Conservation (phyloP, 2,797 vertebrate genomes). For the Tragopan temminckii region DNA sequence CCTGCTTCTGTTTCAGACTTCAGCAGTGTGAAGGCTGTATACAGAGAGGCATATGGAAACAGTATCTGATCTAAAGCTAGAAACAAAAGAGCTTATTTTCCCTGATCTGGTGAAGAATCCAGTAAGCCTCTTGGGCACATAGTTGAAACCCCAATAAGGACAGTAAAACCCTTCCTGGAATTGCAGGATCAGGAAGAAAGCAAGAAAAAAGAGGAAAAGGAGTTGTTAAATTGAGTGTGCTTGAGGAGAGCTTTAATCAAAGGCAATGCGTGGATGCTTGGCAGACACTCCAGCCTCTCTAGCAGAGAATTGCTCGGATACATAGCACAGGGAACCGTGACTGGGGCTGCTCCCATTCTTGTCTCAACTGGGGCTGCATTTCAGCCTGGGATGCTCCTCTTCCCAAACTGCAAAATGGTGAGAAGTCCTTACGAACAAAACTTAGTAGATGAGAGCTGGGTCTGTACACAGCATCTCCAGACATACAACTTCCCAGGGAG, state of each 20-base stretch:
- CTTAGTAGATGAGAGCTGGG: neutral
- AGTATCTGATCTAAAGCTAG: slow-evolving; percentile 21
- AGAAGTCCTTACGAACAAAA: neutral
- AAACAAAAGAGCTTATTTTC: slow-evolving; percentile 59
- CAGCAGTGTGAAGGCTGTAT: neutral
- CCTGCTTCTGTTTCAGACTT: slow-evolving; percentile 5
- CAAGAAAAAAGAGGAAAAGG: neutral
- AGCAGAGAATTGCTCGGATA: neutral
- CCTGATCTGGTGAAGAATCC: slow-evolving; percentile 45
- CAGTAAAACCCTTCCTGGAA: slow-evolving; percentile 36
- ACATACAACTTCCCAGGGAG: neutral
- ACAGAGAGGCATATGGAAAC: neutral
- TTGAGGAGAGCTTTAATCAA: neutral
- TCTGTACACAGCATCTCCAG: neutral
- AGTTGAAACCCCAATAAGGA: slow-evolving; percentile 31
- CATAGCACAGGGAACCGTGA: neutral
- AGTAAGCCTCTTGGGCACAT: slow-evolving; percentile 6
- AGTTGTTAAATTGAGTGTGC: neutral
- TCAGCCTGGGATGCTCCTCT: neutral
- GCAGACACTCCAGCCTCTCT: neutral
- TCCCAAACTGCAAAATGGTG: neutral
- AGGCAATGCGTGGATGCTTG: neutral
- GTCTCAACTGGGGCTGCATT: neutral
- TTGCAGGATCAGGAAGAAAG: slow-evolving; percentile 23
- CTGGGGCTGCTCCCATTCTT: neutral